Conservation (phyloP, 2,888 invertebrate species). For the Diachrysia chrysitis region DNA sequence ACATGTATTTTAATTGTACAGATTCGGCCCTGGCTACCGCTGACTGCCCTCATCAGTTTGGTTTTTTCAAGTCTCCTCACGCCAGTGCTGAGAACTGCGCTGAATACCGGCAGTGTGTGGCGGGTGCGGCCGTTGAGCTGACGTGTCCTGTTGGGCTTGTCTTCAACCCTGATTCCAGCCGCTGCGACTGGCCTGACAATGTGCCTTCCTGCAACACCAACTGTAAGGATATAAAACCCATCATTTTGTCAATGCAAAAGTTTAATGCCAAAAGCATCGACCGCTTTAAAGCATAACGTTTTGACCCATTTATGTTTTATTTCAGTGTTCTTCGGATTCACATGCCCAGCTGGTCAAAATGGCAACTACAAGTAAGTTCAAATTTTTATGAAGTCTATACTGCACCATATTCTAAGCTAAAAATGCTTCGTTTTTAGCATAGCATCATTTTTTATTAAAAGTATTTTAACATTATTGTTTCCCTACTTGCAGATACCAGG, state of each 20-base stretch:
- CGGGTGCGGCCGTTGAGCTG: slow-evolving; percentile 89
- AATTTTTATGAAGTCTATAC: too few relatives aligned
- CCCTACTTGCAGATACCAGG: slow-evolving; percentile 68
- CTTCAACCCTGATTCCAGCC: slow-evolving; percentile 91
- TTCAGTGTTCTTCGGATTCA: slow-evolving; percentile 52
- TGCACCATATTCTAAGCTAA: too few relatives aligned
- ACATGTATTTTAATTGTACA: slow-evolving; percentile 61
- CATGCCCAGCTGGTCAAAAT: slow-evolving; percentile 64
- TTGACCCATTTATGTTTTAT: too few relatives aligned
- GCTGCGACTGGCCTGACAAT: slow-evolving; percentile 95
- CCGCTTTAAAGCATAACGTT: not conserved
- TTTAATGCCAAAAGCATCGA: too few relatives aligned
- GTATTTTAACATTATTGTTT: not conserved
- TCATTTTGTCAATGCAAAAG: not conserved
- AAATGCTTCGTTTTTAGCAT: too few relatives aligned
- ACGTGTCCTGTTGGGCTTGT: slow-evolving; percentile 94
- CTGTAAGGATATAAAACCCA: slow-evolving; percentile 72
- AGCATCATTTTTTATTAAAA: not conserved
- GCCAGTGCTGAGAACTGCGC: slow-evolving; percentile 88
- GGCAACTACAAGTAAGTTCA: slow-evolving; percentile 70
- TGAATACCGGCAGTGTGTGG: slow-evolving; percentile 93
- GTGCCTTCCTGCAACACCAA: slow-evolving; percentile 91
- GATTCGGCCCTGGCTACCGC: slow-evolving; percentile 91
- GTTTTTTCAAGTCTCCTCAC: slow-evolving; percentile 89
- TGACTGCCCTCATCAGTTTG: slow-evolving; percentile 94